Conservation (phyloP, 2,113 vertebrate genomes). For the Otis tarda region DNA sequence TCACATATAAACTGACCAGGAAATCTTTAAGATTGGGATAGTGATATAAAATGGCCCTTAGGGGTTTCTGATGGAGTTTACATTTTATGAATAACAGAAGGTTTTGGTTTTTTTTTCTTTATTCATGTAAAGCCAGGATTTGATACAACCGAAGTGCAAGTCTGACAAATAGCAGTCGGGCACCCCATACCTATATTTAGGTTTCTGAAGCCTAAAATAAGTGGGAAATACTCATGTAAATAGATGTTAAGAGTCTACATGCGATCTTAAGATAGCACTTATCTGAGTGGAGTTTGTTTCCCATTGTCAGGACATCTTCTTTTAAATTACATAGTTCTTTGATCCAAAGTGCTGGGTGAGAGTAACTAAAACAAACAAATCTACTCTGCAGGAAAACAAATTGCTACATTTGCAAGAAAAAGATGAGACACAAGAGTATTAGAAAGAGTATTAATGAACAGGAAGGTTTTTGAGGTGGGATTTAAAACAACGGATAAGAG, state of each 20-base stretch:
- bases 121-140: neutral
- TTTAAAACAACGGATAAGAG: neutral
- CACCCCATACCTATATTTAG: neutral
- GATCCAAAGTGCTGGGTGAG: constrained; percentile 34
- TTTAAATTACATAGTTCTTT: constrained; percentile 45
- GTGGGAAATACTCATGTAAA: neutral
- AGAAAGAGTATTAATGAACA: neutral
- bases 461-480: neutral
- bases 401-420: constrained; percentile 18
- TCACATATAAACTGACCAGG: neutral
- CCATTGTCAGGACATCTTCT: neutral
- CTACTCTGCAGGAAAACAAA: constrained; percentile 31
- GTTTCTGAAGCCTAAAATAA: neutral
- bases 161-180: neutral
- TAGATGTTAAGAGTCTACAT: neutral
- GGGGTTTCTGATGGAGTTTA: neutral
- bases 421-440: neutral
- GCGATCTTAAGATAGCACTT: neutral
- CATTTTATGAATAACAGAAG: neutral
- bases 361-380: constrained; percentile 52
- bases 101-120: neutral
- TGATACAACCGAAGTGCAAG: neutral
- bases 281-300: neutral
- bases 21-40: neutral
- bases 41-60: neutral